phyloP scores from a whole-genome alignment of 2,888 invertebrate genomes.

The Mesoligia furuncula region DNA sequence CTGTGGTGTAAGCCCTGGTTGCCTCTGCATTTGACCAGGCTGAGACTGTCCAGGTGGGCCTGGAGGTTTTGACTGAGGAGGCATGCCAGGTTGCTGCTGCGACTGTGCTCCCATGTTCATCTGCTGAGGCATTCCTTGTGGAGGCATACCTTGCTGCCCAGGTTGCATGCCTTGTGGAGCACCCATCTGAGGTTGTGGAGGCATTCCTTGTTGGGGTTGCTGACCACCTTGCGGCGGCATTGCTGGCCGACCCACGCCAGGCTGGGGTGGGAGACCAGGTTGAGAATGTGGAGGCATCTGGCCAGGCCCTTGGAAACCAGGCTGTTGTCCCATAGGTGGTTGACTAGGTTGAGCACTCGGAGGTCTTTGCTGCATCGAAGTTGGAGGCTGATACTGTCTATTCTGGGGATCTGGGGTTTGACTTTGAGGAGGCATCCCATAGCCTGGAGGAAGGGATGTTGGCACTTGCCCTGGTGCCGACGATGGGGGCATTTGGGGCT shows the following conservation, averaged over 20 bases:
- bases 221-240: slow-evolving; percentile 71
- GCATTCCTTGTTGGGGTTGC: slow-evolving; percentile 64
- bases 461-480: slow-evolving; percentile 72
- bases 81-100: slow-evolving; percentile 59
- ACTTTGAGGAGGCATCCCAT: slow-evolving; percentile 69
- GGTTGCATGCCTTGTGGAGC: slow-evolving; percentile 46
- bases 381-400: slow-evolving; percentile 65
- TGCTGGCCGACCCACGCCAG: slow-evolving; percentile 65
- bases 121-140: slow-evolving; percentile 67
- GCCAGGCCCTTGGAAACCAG: slow-evolving; percentile 62
- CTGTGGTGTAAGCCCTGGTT: slow-evolving; percentile 51
- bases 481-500: slow-evolving; percentile 73
- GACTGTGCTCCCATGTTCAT: slow-evolving; percentile 60
- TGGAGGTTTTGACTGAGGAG: slow-evolving; percentile 49
- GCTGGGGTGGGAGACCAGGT: slow-evolving; percentile 63
- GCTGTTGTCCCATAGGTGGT: slow-evolving; percentile 64
- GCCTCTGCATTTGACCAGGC: slow-evolving; percentile 62
- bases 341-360: slow-evolving; percentile 74
- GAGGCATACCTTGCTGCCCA: slow-evolving; percentile 61
- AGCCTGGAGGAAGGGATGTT: slow-evolving; percentile 62
- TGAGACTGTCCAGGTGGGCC: slow-evolving; percentile 64
- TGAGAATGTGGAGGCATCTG: slow-evolving; percentile 74
- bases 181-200: slow-evolving; percentile 64
- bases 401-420: slow-evolving; percentile 61
- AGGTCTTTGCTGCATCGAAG: slow-evolving; percentile 69